Base-by-base conservation (phyloP, 1,140 invertebrate species). In the Mactra quadrangularis region DNA sequence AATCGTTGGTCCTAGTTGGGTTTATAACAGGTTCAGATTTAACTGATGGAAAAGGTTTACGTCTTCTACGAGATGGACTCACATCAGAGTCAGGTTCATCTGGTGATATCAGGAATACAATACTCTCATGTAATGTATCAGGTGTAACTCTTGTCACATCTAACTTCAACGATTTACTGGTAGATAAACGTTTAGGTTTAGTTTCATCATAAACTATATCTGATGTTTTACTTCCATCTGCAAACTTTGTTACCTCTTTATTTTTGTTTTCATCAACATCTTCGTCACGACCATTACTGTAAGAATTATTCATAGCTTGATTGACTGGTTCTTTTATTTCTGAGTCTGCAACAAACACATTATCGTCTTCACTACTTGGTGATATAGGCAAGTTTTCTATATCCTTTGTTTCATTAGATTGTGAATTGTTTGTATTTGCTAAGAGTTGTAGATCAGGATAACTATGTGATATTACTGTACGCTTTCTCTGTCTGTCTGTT, bases 171-270 rank as follows among this genome's bases (percentile, higher is more conserved):
- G 27, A 7, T 17, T 38, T 66, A 17, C 41, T 38, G 27, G 66
- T 22, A 1, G 60, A 22, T 9, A 78, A 50, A 7, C 76, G 33
- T 57, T 68, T 78, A 41, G 76, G 76, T 29, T 78, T 66, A 53
- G 76, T 78, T 47, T 78, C 76, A 66, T 78, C 76, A 27, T 78
- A 78, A 4, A 78, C 62, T 11, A 78, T 78, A 41, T 78, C 76
- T 17, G 70, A 31, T 35, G 47, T 41, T 27, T 47, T 25, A 50
- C n/a, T 47, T 1, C 25, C 35, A 17, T 35, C 13, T 27, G 9
- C 4, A 25, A 6, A 3, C 29, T 59, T 6, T 59, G n/a, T 29
- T 27, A 1, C 29, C 17, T 59, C 13, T 6, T 59, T 13, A 6
- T 25, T 59, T 60, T 60, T 6, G 19, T 38, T n/a, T 59, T 59